Evolutionary conservation across 2,113 vertebrate species (phyloP).

Genomic region (Ciconia maguari): DNA sequence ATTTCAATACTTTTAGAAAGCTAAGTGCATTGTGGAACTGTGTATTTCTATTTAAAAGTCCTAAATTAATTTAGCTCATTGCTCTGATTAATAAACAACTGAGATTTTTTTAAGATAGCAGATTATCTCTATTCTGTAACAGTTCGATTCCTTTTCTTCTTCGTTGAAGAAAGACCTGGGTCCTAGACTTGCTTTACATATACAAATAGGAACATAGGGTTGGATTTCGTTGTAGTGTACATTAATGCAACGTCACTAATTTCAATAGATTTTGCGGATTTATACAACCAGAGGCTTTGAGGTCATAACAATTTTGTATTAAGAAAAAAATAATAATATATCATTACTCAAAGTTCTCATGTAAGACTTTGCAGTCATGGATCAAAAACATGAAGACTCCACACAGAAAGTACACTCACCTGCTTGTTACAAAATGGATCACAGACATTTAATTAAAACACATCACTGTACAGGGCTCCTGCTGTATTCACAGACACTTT

Average conservation of each 20-base stretch:
- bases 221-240: background rate
- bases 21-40: background rate
- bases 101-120: background rate
- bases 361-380: background rate
- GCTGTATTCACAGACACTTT: background rate
- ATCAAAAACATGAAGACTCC: background rate
- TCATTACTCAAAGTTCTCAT: background rate
- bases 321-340: background rate
- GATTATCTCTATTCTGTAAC: background rate
- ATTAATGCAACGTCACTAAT: background rate
- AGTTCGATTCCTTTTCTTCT: background rate
- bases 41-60: slow-evolving; percentile 15
- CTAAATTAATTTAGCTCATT: slow-evolving; percentile 9
- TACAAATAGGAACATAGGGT: background rate
- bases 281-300: background rate
- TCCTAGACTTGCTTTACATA: background rate
- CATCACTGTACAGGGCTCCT: background rate
- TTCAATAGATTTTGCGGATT: background rate
- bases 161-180: background rate
- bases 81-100: background rate
- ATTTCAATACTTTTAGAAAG: background rate
- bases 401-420: slow-evolving; percentile 56
- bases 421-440: slow-evolving; percentile 14
- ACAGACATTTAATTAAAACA: slow-evolving; percentile 30
- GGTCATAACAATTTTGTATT: background rate